Evolutionary conservation across 2,113 vertebrate species (phyloP).

Genomic region (Motacilla tschutschensis): DNA sequence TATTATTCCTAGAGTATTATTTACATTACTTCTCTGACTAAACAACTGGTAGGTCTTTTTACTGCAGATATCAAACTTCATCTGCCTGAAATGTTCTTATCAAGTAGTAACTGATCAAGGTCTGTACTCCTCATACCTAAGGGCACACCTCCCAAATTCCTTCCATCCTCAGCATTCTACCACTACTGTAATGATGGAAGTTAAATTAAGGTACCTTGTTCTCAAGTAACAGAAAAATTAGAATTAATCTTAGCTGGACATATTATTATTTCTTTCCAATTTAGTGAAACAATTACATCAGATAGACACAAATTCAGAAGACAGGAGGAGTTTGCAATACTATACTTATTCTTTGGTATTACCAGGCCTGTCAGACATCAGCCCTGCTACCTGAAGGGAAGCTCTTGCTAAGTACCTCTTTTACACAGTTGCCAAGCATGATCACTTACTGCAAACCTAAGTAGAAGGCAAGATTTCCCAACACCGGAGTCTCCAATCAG

Average conservation of each 20-base stretch:
- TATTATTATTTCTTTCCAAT: not conserved
- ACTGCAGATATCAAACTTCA: not conserved
- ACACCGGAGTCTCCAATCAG: constrained; percentile 98
- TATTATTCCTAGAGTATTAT: not conserved
- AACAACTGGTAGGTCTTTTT: not conserved
- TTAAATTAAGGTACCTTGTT: not conserved
- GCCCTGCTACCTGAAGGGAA: not conserved
- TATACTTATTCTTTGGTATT: not conserved
- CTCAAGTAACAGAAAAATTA: not conserved
- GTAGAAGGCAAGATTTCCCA: constrained; percentile 96
- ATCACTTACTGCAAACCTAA: constrained; percentile 95
- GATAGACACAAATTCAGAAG: not conserved
- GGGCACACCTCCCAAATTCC: not conserved
- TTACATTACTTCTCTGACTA: not conserved
- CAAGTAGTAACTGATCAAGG: not conserved
- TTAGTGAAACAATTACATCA: not conserved
- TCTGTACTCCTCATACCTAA: not conserved
- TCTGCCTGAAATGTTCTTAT: not conserved
- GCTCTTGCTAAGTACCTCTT: not conserved
- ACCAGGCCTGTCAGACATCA: not conserved
- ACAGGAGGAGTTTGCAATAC: not conserved
- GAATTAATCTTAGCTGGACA: not conserved
- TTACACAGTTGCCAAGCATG: constrained; percentile 6
- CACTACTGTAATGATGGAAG: not conserved
- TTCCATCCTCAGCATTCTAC: not conserved